Evolutionary conservation across 2,797 vertebrate species (phyloP), one percentile per base, ranked within the genome.

Genomic region (Cuculus canorus): DNA sequence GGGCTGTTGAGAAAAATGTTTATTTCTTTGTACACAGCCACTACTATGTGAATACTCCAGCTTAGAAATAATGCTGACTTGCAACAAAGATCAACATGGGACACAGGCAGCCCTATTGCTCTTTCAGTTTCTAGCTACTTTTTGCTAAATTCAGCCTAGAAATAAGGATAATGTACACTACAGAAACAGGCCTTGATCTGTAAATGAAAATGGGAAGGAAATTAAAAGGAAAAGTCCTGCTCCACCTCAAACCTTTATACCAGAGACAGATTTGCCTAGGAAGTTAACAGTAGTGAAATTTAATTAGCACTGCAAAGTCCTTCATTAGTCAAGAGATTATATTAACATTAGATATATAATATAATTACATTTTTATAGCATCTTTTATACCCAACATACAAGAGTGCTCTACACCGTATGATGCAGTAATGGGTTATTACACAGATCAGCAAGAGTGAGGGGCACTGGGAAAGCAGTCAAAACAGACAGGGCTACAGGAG

Each of bases 291-390:
- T 70, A 92, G 23, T 69, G 78, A 92, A 86, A 92, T 79, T 10
- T 92, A 94, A 90, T 72, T 47, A 25, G 53, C 68, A 69, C 37
- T 60, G 18, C 24, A 79, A 82, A 90, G 53, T 71, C 47, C 52
- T 90, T 91, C 65, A 84, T 93, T 92, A 90, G 54, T 71, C 82
- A 75, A 92, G 81, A 81, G 75, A 96, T 68, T 3, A 76, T 91
- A 87, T 60, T 95, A 89, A 75, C 32, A 90, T 75, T 43, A 85
- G 72, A 45, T 82, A 82, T 35, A 82, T 48, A 88, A 79, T 79
- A 72, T 61, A 94, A 66, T 95, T 92, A 90, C 35, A 33, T 87
- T 96, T 96, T 93, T 82, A 94, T 86, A 56, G 54, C 39, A 86
- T n/a, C 7, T 73, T 93, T 92, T 82, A 79, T 72, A 66, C 19